Evolutionary conservation across 2,888 invertebrate genomes (phyloP), one percentile per base, ranked within the genome.

Genomic region (Acleris literana): DNA sequence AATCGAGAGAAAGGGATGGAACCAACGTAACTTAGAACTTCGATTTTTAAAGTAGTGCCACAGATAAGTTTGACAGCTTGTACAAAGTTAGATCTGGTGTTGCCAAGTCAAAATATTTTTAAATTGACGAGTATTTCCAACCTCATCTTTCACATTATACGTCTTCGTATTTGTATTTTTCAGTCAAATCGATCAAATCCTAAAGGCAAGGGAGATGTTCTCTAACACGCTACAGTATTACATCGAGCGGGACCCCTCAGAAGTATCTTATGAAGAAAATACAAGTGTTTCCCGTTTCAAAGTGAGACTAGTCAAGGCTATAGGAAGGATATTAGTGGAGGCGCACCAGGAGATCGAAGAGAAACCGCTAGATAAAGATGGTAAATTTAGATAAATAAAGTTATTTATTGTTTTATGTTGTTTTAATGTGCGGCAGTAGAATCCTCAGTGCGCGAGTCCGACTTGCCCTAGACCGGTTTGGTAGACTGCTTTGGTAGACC

Each of bases 171-270:
- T 20, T 51, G 56, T 18, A 69, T 55, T 68, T 93, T 92, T 54
- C 86, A 95, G 95, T 43, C 89, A 94, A 82, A 94, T 93, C 0
- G 77, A 87, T 3, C 49, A 72, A 5, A 76, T 94, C 5, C 61
- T 93, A 1, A 80, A 86, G 70, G 82, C 92, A 0, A 85, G 93
- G 18, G 86, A 92, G 70, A 86, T 93, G 79, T 76, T 94, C 3
- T 93, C 93, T 92, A 79, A 75, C 5, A 83, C 93, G 1, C 82
- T 93, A 9, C 75, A 92, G 4, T 94, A 93, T 70, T 87, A 92
- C 72, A 83, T 94, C 18, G 86, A 92, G 52, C 85, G 92, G 33
- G 85, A 93, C 59, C 22, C 83, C 0, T 78, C 68, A 6, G 75
- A 63, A 2, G n/a, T 87, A 2, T 72, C 77, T 2, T 87, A 78